Base-by-base conservation (phyloP, 2,888 invertebrate species). In the Griposia aprilina region DNA sequence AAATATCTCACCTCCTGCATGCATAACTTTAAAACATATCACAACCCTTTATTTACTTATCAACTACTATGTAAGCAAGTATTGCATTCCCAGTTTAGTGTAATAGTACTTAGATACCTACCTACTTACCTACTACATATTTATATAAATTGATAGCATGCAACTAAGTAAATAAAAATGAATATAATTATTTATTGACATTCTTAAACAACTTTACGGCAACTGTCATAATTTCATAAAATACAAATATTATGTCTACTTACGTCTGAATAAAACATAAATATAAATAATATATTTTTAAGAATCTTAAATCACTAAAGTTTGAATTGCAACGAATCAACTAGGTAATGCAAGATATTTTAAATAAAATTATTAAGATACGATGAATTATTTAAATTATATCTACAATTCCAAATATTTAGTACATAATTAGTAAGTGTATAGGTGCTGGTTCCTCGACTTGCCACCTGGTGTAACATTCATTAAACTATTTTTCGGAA, bases 161-260 rank as follows among this genome's bases (percentile, higher is more conserved):
- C 69, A 73, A 69, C 68, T 82, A 66, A 78, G 78, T 76, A 77
- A 78, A 82, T 76, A 77, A 57, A 55, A 69, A 41, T 41, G 8
- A 71, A 66, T 67, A 76, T 55, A 82, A 66, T 67, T 78, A 83
- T 83, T 79, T 84, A 78, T 72, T 77, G 67, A 74, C 70, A 86
- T 76, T 77, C 77, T 67, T 77, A 63, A 79, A 80, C 74, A 63
- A 69, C 69, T 78, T 78, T 68, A 85, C 78, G 76, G 30, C 66
- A 67, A 30, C 67, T 70, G 74, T 80, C 88, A 82, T 71, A 78
- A 76, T 82, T 82, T 73, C 70, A 79, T 84, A 80, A 81, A 87
- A 41, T 73, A 82, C 59, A 26, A 74, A 81, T 75, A 82, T 69
- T 69, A 82, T 88, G 55, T 74, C 60, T 20, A 65, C 48, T n/a